These are phyloP conservation scores for Trogon surrucura DNA, from an alignment of 2,113 vertebrate species.

Conservation along the genomic window DNA sequence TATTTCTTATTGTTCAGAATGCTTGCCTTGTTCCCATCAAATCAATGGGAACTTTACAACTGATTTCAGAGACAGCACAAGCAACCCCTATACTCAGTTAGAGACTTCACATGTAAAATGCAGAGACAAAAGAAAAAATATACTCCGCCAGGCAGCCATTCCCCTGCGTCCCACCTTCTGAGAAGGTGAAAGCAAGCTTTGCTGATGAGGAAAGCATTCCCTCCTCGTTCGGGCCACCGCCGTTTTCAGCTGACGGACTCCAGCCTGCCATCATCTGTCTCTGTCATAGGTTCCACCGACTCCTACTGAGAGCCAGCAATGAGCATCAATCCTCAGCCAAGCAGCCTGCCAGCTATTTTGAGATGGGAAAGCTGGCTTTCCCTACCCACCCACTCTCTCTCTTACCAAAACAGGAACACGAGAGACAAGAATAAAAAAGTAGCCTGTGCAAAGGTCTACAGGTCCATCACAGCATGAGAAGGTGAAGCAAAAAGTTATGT, in stretches of 20 bases:
- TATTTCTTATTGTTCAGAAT: not conserved
- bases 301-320: slow-evolving; percentile 65
- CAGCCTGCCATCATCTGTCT: slow-evolving; percentile 74
- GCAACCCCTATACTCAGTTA: not conserved
- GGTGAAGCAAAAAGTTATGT: slow-evolving; percentile 66
- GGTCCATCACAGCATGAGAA: slow-evolving; percentile 62
- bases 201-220: slow-evolving; percentile 62
- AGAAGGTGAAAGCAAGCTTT: slow-evolving; percentile 34
- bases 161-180: not conserved
- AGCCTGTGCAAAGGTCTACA: slow-evolving; percentile 35
- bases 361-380: slow-evolving; percentile 38
- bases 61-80: not conserved
- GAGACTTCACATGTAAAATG: not conserved
- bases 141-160: not conserved
- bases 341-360: slow-evolving; percentile 49
- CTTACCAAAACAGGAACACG: slow-evolving; percentile 1
- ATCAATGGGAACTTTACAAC: not conserved
- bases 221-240: slow-evolving; percentile 53
- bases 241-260: slow-evolving; percentile 69
- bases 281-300: slow-evolving; percentile 65
- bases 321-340: slow-evolving; percentile 69
- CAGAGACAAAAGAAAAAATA: not conserved
- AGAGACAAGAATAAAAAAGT: slow-evolving; percentile 22
- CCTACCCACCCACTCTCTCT: not conserved
- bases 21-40: not conserved